A percentile compares a stretch with the other conserved stretches of the same genome.
These are phyloP conservation scores for Danio aesculapii DNA, from an alignment of 2,797 vertebrate species.

Conservation along the genomic window DNA sequence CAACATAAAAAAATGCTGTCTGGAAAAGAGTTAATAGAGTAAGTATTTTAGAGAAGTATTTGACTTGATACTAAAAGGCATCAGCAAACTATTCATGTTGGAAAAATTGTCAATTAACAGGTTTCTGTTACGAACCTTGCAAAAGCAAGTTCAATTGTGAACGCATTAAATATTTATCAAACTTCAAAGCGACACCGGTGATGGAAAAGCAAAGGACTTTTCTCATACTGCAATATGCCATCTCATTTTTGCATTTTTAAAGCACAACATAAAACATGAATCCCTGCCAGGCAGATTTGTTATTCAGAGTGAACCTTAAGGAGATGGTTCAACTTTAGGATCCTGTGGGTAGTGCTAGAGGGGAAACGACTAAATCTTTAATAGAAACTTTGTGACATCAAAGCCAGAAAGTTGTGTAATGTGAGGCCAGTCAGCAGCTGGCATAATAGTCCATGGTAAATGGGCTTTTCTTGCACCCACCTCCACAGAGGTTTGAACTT, in stretches of 20 bases:
- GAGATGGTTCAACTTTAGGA: conserved; percentile 56
- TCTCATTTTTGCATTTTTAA: conserved; percentile 64
- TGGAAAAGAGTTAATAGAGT: too few species aligned
- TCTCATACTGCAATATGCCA: conserved; percentile 28
- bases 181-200: not conserved
- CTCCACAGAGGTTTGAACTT: conserved; percentile 37
- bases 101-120: not conserved
- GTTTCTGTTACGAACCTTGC: not conserved
- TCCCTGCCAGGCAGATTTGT: conserved; percentile 64
- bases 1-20: too few species aligned
- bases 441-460: conserved; percentile 37
- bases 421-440: conserved; percentile 38
- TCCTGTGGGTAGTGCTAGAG: conserved; percentile 60
- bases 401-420: conserved; percentile 53
- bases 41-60: not conserved
- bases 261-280: conserved; percentile 60
- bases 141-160: not conserved
- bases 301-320: conserved; percentile 70
- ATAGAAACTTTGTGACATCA: conserved; percentile 61
- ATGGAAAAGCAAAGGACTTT: conserved; percentile 13
- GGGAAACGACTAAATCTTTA: conserved; percentile 63
- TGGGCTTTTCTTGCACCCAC: conserved; percentile 21
- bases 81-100: not conserved
- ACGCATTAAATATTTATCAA: conserved; percentile 16
- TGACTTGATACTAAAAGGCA: not conserved